Evolutionary conservation across 2,797 vertebrate species (phyloP), one percentile per base, ranked within the genome.

Genomic region (Sebastes taczanowskii): DNA sequence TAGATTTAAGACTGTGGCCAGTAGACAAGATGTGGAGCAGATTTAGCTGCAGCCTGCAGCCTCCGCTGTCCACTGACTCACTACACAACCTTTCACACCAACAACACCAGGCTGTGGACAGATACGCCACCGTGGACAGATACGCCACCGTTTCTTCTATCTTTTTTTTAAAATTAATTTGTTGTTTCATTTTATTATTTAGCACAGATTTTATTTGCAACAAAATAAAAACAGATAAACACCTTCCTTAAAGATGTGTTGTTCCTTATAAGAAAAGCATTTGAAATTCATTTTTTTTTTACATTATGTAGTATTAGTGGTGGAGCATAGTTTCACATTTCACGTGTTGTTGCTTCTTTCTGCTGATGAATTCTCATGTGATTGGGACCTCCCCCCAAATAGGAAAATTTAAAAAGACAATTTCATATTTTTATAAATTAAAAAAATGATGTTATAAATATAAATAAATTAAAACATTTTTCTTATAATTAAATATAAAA

Each of bases 1-100:
- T 86, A 93, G 93, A 94, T 93, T 87, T 92, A 85, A 85, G 89
- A 81, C 79, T 80, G 74, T 42, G 74, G 85, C 84, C 84, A 65
- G 71, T 32, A 25, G 86, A 88, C 82, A 83, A 92, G 92, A 93
- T 92, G 80, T 86, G 81, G 73, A 81, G 64, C 79, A 77, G 90
- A 92, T 92, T 86, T 63, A 83, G 72, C 66, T 72, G 74, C 85
- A 82, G 74, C 73, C 69, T 64, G 68, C 78, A 85, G 88, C 74
- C 65, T 29, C 73, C 6, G 46, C 85, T 68, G 80, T 35, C 84
- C 88, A 78, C 76, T 10, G 61, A 74, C 68, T 60, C 61, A 27
- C 38, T 35, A 35, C 55, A 69, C 23, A 8, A 38, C 46, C 53
- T 67, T 29, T 42, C 11, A 65, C 67, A 71, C 8, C 14, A 9